Conservation (phyloP, 1,140 invertebrate genomes). For the Lepidostoma basale region DNA sequence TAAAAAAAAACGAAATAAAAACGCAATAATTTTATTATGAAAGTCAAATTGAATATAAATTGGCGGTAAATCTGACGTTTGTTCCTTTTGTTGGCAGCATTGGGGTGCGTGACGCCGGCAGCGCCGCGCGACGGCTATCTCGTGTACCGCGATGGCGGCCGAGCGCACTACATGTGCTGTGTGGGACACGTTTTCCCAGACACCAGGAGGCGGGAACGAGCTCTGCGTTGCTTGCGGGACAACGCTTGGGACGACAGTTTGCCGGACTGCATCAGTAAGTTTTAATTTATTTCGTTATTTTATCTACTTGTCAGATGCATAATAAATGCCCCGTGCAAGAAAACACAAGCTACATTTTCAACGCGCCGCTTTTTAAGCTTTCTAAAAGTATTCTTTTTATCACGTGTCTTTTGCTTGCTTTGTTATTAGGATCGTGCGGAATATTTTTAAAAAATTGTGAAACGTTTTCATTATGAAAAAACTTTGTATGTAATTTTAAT, state of each 20-base stretch:
- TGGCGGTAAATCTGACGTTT: constrained; percentile 22
- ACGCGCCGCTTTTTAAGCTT: too few species aligned
- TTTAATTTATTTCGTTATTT: too few species aligned
- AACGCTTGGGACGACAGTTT: constrained; percentile 65
- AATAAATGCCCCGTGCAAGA: neutral
- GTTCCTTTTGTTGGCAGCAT: constrained; percentile 52
- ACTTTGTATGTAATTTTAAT: too few species aligned
- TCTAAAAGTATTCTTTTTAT: too few species aligned
- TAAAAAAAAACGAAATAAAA: too few species aligned
- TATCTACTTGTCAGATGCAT: neutral
- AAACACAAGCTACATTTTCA: neutral
- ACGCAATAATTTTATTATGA: too few species aligned
- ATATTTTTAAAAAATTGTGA: too few species aligned
- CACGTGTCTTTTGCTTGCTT: neutral
- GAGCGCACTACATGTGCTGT: constrained; percentile 67
- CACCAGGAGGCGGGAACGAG: constrained; percentile 56
- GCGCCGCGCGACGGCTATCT: constrained; percentile 66
- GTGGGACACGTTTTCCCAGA: constrained; percentile 65
- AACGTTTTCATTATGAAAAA: too few species aligned
- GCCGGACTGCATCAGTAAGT: constrained; percentile 67
- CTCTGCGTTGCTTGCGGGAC: constrained; percentile 62
- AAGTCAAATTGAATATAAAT: too few species aligned
- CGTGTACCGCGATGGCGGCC: constrained; percentile 61
- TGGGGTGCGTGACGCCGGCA: constrained; percentile 64
- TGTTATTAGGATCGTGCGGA: neutral